phyloP scores from a whole-genome alignment of 1,140 invertebrate genomes.

The Pectinophora gossypiella region DNA sequence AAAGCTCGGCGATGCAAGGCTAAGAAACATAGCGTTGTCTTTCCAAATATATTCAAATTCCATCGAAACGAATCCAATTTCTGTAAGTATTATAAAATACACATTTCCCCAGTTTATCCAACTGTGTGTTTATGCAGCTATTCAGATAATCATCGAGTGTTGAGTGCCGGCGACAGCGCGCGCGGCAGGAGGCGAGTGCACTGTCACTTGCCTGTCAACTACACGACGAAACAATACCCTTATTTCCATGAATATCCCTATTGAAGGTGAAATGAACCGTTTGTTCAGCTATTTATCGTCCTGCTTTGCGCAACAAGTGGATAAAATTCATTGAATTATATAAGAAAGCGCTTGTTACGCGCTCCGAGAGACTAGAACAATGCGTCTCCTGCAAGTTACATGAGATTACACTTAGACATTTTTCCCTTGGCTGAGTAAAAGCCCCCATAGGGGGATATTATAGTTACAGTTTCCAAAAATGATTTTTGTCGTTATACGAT shows the following conservation, averaged over 20 bases:
- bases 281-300: not conserved
- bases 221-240: slow-evolving; percentile 52
- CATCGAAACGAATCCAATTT: too few relatives aligned
- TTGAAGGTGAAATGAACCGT: not conserved
- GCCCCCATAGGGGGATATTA: too few relatives aligned
- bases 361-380: not conserved
- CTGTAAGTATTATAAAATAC: too few relatives aligned
- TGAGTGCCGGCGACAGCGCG: slow-evolving; percentile 52
- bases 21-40: too few relatives aligned
- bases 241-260: slow-evolving; percentile 41
- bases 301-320: slow-evolving; percentile 13
- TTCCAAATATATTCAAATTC: too few relatives aligned
- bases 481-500: not conserved
- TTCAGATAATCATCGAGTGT: not conserved
- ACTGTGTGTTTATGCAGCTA: too few relatives aligned
- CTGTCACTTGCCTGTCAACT: slow-evolving; percentile 46
- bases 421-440: not conserved
- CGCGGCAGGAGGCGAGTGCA: slow-evolving; percentile 39
- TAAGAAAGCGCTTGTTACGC: not conserved
- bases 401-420: not conserved
- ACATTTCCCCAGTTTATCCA: not conserved
- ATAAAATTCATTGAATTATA: slow-evolving; percentile 26
- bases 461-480: too few relatives aligned
- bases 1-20: too few relatives aligned
- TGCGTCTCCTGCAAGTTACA: not conserved